Evolutionary conservation across 2,888 invertebrate species (phyloP).

Genomic region (Eutolmus rufibarbis): DNA sequence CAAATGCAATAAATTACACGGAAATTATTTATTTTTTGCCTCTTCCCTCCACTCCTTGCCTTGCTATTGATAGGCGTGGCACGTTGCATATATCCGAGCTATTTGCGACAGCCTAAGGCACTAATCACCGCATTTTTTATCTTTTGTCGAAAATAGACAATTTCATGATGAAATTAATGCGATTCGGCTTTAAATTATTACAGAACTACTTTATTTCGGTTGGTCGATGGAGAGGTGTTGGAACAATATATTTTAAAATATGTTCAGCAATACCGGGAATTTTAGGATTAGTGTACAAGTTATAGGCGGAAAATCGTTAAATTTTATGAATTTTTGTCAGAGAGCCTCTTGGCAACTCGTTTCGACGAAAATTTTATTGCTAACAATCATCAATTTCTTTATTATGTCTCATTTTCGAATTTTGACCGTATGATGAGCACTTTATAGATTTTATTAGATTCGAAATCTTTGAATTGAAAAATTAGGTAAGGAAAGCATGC

Average conservation of each 20-base stretch:
- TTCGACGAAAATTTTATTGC: background rate
- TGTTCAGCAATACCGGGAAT: background rate
- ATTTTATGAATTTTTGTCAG: background rate
- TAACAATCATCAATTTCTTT: background rate
- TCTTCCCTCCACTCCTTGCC: background rate
- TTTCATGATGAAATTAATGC: slow-evolving; percentile 2
- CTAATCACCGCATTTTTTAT: background rate
- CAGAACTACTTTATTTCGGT: background rate
- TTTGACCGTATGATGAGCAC: background rate
- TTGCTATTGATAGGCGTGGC: background rate
- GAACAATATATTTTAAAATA: background rate
- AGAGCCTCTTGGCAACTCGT: background rate
- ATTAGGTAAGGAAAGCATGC: background rate
- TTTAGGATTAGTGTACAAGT: background rate
- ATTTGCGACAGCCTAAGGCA: background rate
- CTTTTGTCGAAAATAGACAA: background rate
- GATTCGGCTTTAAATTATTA: background rate
- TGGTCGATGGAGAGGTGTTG: background rate
- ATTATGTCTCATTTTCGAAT: background rate
- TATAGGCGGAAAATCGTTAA: background rate
- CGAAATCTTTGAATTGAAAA: background rate
- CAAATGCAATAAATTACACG: slow-evolving; percentile 25
- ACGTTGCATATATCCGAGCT: background rate
- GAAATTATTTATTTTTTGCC: background rate
- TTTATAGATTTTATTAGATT: background rate